These are phyloP conservation scores for Lasioglossum oenotherae DNA, from an alignment of 2,888 invertebrate genomes.

Conservation along the genomic window DNA sequence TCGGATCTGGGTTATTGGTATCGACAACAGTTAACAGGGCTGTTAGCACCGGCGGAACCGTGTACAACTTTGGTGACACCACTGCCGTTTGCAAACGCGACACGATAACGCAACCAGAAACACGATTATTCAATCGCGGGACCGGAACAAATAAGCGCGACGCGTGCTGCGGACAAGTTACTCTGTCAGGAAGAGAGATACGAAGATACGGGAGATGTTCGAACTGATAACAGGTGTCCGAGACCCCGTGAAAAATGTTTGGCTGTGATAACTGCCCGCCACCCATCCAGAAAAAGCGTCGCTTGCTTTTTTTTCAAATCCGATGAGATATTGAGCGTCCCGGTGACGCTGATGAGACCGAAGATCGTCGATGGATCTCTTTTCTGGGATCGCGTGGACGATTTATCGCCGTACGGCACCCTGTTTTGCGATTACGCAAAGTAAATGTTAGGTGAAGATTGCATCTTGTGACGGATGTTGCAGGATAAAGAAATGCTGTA, in stretches of 20 bases:
- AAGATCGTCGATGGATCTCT: not conserved
- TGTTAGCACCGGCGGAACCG: conserved; percentile 8
- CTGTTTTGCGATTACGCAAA: not conserved
- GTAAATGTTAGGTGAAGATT: not conserved
- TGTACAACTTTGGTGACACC: not conserved
- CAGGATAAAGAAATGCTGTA: not conserved
- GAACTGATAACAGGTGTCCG: conserved; percentile 26
- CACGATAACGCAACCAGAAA: conserved; percentile 4
- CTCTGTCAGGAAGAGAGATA: not conserved
- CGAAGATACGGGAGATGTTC: not conserved
- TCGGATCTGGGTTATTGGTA: conserved; percentile 18
- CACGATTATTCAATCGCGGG: conserved; percentile 14
- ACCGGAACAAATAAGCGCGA: not conserved
- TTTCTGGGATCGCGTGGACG: not conserved
- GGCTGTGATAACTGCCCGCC: not conserved
- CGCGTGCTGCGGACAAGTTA: not conserved
- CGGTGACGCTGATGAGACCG: not conserved
- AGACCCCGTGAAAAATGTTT: not conserved
- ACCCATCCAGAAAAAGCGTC: not conserved
- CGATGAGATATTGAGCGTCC: not conserved
- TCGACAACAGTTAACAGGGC: conserved; percentile 17
- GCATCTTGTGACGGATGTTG: not conserved
- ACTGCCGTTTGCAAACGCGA: not conserved
- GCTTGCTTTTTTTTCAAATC: not conserved
- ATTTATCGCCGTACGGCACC: not conserved